These are phyloP conservation scores for Tigriopus californicus DNA, from an alignment of 2,888 invertebrate genomes.

Conservation along the genomic window DNA sequence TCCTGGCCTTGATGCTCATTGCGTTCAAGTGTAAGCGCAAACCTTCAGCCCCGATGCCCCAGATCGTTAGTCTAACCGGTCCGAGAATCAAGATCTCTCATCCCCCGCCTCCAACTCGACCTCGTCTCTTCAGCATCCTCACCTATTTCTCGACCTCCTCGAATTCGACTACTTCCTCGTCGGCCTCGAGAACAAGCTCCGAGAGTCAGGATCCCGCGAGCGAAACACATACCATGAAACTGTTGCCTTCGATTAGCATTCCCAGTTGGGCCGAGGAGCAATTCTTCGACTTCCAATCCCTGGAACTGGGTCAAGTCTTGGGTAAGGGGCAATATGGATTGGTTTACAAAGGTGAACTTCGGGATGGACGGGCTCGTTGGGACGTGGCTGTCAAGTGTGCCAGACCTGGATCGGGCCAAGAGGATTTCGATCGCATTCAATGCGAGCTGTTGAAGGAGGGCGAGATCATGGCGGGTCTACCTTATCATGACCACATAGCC, in stretches of 20 bases:
- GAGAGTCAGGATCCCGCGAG: too few relatives aligned
- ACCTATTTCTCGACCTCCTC: too few relatives aligned
- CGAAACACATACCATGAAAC: too few relatives aligned
- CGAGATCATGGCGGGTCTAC: background rate
- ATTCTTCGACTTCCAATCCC: background rate
- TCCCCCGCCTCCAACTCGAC: too few relatives aligned
- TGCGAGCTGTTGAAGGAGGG: background rate
- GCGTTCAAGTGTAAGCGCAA: too few relatives aligned
- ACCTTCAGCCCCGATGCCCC: too few relatives aligned
- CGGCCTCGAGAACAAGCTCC: too few relatives aligned
- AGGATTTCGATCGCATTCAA: background rate
- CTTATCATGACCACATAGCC: slow-evolving; percentile 6
- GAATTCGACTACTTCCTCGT: too few relatives aligned
- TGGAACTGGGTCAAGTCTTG: slow-evolving; percentile 5
- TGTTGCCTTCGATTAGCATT: background rate
- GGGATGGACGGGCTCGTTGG: slow-evolving; percentile 4
- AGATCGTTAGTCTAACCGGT: too few relatives aligned
- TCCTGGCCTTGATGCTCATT: too few relatives aligned
- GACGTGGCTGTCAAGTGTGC: slow-evolving; percentile 3
- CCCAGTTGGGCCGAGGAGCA: background rate
- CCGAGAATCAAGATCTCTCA: too few relatives aligned
- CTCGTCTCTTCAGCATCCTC: too few relatives aligned
- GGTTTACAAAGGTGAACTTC: background rate
- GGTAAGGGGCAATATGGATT: slow-evolving; percentile 2
- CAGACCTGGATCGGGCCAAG: background rate